Conservation (phyloP, 2,797 vertebrate species). For the Hippopotamyrus pictus region DNA sequence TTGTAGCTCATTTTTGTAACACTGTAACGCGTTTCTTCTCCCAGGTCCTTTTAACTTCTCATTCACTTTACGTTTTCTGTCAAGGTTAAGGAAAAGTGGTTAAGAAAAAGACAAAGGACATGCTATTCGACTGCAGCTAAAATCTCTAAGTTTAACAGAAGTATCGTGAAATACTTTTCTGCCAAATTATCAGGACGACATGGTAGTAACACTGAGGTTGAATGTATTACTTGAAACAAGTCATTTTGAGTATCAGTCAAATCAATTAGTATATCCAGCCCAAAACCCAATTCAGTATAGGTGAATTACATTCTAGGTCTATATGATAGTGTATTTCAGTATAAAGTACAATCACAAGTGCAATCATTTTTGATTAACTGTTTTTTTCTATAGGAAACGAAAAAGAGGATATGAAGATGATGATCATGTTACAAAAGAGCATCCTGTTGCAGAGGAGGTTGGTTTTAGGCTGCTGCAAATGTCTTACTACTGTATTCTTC, state of each 20-base stretch:
- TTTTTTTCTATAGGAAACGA: conserved; percentile 69
- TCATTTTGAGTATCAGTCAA: not conserved
- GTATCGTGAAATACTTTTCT: not conserved
- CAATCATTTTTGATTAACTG: not conserved
- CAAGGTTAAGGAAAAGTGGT: not conserved
- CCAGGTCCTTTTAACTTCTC: not conserved
- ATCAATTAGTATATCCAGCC: not conserved
- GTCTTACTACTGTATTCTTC: not conserved
- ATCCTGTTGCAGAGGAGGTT: conserved; percentile 68
- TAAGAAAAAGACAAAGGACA: not conserved
- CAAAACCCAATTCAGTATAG: not conserved
- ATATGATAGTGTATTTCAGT: not conserved
- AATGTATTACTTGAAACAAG: not conserved
- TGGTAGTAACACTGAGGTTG: not conserved
- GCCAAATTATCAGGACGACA: not conserved
- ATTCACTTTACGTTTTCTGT: not conserved
- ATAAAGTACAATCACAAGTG: not conserved
- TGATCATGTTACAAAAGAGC: conserved; percentile 72
- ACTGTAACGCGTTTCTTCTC: not conserved
- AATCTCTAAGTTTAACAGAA: not conserved
- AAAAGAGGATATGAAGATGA: conserved; percentile 89
- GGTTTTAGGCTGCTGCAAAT: conserved; percentile 28
- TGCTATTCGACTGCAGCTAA: not conserved
- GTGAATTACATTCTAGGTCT: not conserved
- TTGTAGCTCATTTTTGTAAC: not conserved